Base-by-base conservation (phyloP, 2,113 vertebrate genomes). In the Conger conger region DNA sequence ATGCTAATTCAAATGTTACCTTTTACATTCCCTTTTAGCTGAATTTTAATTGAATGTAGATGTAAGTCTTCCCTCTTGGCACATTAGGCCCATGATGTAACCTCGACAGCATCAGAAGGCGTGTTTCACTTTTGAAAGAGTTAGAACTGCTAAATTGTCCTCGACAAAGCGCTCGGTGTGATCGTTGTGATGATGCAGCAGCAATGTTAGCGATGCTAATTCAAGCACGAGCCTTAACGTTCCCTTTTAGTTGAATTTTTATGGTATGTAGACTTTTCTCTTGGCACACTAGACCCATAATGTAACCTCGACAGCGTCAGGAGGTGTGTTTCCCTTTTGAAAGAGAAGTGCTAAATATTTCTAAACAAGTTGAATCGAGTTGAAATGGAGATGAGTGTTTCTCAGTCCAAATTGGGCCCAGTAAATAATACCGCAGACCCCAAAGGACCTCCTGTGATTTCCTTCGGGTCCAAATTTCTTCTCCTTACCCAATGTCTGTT, bases 31-130 rank as follows among this genome's bases (percentile, higher is more conserved):
- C 57, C 57, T 60, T 20, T 60, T 18, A 60, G 57, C 4, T 60
- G 0, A 4, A 5, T 60, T 60, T 60, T 60, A 60, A 60, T 60
- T 3, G 16, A 60, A 23, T 60, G 57, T 60, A 23, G 57, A 60
- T 60, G 57, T 60, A 13, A 23, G 50, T n/a, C 4, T 33, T 13
- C 42, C 27, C 16, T 33, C 27, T 4, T 78, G 36, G 33, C 45
- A 17, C 45, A 38, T 76, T 33, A 30, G 73, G 73, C 35, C 86
- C 76, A 73, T 45, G 33, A 85, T 90, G 88, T 87, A 86, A 88
- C 88, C 86, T 84, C 80, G 42, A 38, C 60, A 45, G 77, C 50
- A 27, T 38, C 81, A 76, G 87, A 80, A 85, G 37, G 63, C 76
- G 50, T 80, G 79, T 68, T 63, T 80, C 40, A 30, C 50, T 81